Evolutionary conservation across 2,113 vertebrate genomes (phyloP), one percentile per base, ranked within the genome.

Genomic region (Rhinoderma darwinii): DNA sequence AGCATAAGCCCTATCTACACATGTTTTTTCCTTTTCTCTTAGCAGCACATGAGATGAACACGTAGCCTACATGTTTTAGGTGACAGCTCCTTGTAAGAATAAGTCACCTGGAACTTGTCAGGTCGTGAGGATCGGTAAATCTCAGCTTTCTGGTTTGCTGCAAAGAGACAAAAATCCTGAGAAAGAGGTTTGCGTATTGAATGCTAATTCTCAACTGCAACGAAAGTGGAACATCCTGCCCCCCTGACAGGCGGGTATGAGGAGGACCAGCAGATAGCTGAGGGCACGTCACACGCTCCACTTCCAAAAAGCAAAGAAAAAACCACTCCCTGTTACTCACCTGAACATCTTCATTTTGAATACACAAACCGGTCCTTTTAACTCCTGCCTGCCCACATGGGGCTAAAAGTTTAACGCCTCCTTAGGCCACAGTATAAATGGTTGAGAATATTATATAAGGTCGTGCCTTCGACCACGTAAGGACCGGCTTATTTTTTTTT

Each of bases 161-260:
- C 39, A 68, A 41, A 68, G 80, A 43, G 22, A 78, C 32, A 59
- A 18, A 59, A 8, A 54, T 30, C n/a, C 59, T 73, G 27, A n/a
- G 66, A 83, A 37, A 25, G 8, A 17, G 54, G 43, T 37, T 72
- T 83, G 68, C 43, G 27, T 59, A 41, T 27, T 74, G 66, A 37
- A 8, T 14, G 82, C 47, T 17, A 32, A 66, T 51, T 83, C 81
- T 47, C n/a, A 32, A 2, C 10, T 27, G 22, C 6, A 43, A 51
- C 27, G 35, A 84, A 84, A 84, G 82, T 84, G 68, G 82, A 35
- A 75, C 82, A 84, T 84, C 50, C 82, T 59, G 82, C 73, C 63
- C 82, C n/a, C 25, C 9, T 51, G 63, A 51, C 30, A 47, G 25
- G 2, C 82, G 32, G 82, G 66, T 51, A 84, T 14, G 32, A 73